A percentile compares a stretch with the other conserved stretches of the same genome.
Conservation (phyloP, 2,797 vertebrate genomes). For the Eupleurogrammus muticus region DNA sequence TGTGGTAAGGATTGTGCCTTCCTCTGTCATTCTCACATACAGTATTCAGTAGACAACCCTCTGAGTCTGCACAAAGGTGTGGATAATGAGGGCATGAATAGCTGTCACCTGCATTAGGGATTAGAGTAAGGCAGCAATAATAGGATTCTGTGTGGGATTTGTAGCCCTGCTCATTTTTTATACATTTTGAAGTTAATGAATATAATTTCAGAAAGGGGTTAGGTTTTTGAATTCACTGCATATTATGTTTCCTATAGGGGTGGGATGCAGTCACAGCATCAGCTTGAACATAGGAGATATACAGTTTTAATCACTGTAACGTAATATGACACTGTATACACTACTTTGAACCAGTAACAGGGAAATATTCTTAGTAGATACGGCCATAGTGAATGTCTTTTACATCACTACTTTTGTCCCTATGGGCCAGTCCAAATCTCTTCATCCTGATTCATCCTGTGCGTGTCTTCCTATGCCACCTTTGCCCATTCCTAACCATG, state of each 20-base stretch:
- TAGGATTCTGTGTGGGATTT: conserved; percentile 20
- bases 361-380: neutral
- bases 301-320: neutral
- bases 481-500: conserved; percentile 72
- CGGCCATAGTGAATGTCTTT: conserved; percentile 6
- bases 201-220: neutral
- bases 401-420: conserved; percentile 34
- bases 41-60: neutral
- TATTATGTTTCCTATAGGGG: conserved; percentile 15
- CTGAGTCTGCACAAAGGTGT: conserved; percentile 12
- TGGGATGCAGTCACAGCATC: neutral
- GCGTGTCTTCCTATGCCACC: conserved; percentile 55
- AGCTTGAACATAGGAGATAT: neutral
- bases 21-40: neutral
- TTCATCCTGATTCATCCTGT: conserved; percentile 65
- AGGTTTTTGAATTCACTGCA: neutral
- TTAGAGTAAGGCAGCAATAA: conserved; percentile 10
- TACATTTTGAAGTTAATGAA: conserved; percentile 13
- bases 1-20: neutral
- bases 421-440: conserved; percentile 44
- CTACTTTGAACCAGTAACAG: neutral
- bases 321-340: neutral
- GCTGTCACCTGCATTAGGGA: conserved; percentile 1
- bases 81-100: conserved; percentile 21
- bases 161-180: neutral